Percentiles rank a stretch among this genome's conserved stretches.
phyloP scores from a whole-genome alignment of 1,140 invertebrate genomes.

The Saccostrea glomerata region DNA sequence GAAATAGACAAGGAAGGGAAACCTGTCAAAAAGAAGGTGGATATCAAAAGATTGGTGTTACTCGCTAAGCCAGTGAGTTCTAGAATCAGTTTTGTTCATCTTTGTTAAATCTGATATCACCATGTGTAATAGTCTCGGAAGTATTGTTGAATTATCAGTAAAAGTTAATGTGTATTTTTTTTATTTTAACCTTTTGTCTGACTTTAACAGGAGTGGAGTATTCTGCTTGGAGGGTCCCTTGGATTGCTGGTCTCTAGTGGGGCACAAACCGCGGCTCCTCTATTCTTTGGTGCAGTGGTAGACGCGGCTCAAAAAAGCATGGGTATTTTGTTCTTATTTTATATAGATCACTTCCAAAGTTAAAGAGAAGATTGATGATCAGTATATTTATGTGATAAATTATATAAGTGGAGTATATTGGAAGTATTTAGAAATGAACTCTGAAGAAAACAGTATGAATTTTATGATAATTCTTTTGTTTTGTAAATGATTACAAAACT shows the following conservation, averaged over 20 bases:
- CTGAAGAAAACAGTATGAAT: neutral
- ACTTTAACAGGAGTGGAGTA: constrained; percentile 63
- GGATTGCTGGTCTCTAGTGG: constrained; percentile 72
- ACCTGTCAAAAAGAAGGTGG: constrained; percentile 64
- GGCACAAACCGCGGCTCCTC: constrained; percentile 72
- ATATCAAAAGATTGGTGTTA: constrained; percentile 64
- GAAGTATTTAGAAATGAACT: neutral
- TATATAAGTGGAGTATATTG: neutral
- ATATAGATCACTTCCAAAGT: no score
- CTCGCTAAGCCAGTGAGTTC: constrained; percentile 75
- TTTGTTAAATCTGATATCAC: no score
- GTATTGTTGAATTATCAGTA: no score
- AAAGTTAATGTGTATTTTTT: no score
- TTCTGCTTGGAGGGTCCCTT: constrained; percentile 62
- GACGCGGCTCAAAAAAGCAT: constrained; percentile 75
- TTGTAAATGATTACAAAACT: neutral
- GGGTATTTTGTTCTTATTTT: constrained; percentile 57
- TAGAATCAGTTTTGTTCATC: neutral
- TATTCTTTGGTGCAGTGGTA: constrained; percentile 78
- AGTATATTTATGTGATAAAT: no score
- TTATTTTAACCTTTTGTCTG: neutral
- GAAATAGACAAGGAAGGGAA: constrained; percentile 75
- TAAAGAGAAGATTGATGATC: no score
- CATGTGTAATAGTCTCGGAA: no score
- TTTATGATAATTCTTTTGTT: neutral